Conservation (phyloP, 2,797 vertebrate species). For the Pristis pectinata region DNA sequence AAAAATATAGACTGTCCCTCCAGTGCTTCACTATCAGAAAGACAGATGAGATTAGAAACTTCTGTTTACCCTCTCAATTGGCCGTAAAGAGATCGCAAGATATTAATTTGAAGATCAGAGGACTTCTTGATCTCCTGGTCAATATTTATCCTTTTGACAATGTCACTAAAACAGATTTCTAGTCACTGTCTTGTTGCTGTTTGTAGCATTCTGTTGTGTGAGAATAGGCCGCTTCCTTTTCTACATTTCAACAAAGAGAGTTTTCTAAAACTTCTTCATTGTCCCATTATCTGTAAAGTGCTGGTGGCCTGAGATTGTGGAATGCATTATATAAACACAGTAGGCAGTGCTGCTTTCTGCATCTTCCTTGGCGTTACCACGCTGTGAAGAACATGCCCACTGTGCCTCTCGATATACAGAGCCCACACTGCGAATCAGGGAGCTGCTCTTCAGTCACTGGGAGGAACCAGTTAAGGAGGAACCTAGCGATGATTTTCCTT, state of each 20-base stretch:
- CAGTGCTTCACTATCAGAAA: neutral
- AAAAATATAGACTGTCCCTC: neutral
- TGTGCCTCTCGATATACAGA: too few species aligned
- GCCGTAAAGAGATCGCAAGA: neutral
- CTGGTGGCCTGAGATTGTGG: neutral
- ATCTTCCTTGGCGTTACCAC: too few species aligned
- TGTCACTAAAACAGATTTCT: neutral
- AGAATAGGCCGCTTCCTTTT: neutral
- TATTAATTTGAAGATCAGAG: neutral
- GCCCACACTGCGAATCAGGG: too few species aligned
- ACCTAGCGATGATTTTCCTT: too few species aligned
- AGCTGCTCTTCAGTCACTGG: too few species aligned
- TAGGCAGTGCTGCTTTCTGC: too few species aligned
- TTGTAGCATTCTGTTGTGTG: neutral
- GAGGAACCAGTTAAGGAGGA: too few species aligned
- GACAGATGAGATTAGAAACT: neutral
- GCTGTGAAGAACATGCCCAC: too few species aligned
- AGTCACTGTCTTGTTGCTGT: neutral
- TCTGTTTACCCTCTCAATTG: neutral
- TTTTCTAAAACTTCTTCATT: neutral
- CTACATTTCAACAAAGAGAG: neutral
- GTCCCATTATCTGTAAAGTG: neutral
- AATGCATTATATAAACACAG: neutral
- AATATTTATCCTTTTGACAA: neutral
- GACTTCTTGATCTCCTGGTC: neutral